Evolutionary conservation across 2,888 invertebrate genomes (phyloP).

Genomic region (Tubulanus polymorphus): DNA sequence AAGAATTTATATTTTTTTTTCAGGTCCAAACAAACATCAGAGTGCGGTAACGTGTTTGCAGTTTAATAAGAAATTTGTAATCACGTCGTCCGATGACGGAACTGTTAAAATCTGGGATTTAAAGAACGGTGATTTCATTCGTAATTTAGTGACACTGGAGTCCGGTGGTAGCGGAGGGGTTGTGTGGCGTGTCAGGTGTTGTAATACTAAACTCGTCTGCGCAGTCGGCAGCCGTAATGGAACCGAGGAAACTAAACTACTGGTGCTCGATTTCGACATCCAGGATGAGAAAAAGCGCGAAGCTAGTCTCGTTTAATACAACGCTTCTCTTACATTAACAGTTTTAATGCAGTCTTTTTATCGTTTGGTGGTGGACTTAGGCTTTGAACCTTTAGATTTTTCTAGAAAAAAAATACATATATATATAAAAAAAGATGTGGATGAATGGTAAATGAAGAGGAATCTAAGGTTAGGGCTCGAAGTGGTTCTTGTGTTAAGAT

Average conservation of each 20-base stretch:
- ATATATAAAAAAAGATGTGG: no score
- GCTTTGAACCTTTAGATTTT: no score
- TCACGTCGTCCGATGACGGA: constrained; percentile 98
- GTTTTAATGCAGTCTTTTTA: no score
- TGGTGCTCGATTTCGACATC: constrained; percentile 95
- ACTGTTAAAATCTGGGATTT: constrained; percentile 99
- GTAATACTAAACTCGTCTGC: constrained; percentile 93
- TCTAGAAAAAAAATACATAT: no score
- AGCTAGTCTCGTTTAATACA: no score
- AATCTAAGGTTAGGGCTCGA: no score
- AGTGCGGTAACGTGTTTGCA: constrained; percentile 98
- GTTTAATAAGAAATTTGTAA: constrained; percentile 90
- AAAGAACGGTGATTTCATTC: constrained; percentile 86
- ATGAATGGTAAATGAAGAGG: no score
- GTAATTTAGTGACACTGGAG: constrained; percentile 88
- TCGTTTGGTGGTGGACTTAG: no score
- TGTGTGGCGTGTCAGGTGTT: constrained; percentile 94
- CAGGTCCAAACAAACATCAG: constrained; percentile 93
- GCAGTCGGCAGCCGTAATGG: constrained; percentile 98
- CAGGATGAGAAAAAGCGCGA: constrained; percentile 44
- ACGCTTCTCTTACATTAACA: no score
- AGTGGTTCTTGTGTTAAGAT: no score
- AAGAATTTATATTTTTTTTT: constrained; percentile 13
- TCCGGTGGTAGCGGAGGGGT: constrained; percentile 97
- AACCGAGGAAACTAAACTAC: constrained; percentile 96